A percentile compares a stretch with the other conserved stretches of the same genome.
phyloP scores from a whole-genome alignment of 2,888 invertebrate genomes.

The Dicyrtoma fusca region DNA sequence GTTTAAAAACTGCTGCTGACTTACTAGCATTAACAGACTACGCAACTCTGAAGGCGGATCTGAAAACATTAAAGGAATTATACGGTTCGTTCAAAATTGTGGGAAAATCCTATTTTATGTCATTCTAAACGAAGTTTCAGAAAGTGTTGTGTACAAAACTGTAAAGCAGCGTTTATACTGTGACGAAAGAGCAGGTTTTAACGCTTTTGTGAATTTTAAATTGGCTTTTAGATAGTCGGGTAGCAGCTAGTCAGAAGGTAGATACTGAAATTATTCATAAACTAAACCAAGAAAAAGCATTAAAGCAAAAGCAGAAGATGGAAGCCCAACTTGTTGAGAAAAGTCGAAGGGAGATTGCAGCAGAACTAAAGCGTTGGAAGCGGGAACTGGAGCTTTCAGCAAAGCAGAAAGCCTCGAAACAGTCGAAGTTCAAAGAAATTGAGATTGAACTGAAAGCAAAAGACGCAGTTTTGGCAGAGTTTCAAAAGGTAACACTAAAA shows the following conservation, averaged over 20 bases:
- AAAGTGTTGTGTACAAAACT: too few species aligned
- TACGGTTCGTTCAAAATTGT: constrained; percentile 8
- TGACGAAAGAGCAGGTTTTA: too few species aligned
- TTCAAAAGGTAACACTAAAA: constrained; percentile 27
- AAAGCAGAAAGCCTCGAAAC: constrained; percentile 66
- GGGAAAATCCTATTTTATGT: too few species aligned
- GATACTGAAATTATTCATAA: constrained; percentile 65
- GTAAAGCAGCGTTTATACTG: too few species aligned
- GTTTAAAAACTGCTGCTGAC: constrained; percentile 40
- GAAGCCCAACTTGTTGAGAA: constrained; percentile 58
- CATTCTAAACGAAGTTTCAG: too few species aligned
- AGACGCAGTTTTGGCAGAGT: constrained; percentile 26
- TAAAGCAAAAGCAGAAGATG: constrained; percentile 64
- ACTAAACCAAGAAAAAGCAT: constrained; percentile 64
- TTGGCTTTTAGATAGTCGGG: constrained; percentile 23
- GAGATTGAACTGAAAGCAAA: constrained; percentile 40
- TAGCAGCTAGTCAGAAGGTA: constrained; percentile 40
- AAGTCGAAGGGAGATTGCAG: constrained; percentile 67
- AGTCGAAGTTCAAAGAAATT: constrained; percentile 26
- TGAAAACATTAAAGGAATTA: constrained; percentile 19
- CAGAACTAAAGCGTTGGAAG: constrained; percentile 78
- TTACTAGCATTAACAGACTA: constrained; percentile 40
- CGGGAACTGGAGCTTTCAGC: constrained; percentile 72
- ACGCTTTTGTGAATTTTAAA: neutral
- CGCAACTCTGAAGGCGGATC: constrained; percentile 39